Evolutionary conservation across 2,797 vertebrate genomes (phyloP).

Genomic region (Anas flavirostris): DNA sequence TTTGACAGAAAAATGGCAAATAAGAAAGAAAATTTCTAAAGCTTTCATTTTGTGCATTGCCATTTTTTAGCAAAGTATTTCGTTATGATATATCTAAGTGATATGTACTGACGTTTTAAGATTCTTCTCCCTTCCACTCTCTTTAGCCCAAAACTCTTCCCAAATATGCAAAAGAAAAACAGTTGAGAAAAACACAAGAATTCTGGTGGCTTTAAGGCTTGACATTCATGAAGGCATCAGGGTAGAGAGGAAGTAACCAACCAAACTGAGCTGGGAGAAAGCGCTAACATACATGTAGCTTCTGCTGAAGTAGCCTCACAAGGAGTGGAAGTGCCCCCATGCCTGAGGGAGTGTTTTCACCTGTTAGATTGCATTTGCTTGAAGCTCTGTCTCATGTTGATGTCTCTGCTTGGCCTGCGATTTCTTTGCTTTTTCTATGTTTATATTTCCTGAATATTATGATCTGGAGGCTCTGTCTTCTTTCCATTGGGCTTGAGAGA

Average conservation of each 20-base stretch:
- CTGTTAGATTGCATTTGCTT: slow-evolving; percentile 54
- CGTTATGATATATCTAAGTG: not conserved
- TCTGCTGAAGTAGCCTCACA: not conserved
- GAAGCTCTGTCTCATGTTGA: slow-evolving; percentile 17
- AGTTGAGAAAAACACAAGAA: not conserved
- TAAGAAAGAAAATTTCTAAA: not conserved
- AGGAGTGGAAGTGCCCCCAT: not conserved
- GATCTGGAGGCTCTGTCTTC: slow-evolving; percentile 52
- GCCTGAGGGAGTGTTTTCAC: slow-evolving; percentile 34
- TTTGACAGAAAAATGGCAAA: not conserved
- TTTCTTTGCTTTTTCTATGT: slow-evolving; percentile 45
- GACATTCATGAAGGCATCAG: not conserved
- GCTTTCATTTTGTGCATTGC: not conserved
- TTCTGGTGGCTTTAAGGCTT: slow-evolving; percentile 1
- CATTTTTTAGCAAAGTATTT: not conserved
- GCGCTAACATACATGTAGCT: not conserved
- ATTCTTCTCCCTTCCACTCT: not conserved
- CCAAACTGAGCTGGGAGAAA: not conserved
- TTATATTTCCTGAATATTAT: slow-evolving; percentile 30
- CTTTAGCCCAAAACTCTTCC: not conserved
- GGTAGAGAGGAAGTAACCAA: not conserved
- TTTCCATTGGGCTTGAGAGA: not conserved
- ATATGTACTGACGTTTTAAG: not conserved
- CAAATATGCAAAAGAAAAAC: not conserved
- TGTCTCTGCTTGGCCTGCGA: slow-evolving; percentile 27